Conservation (phyloP, 92 coral and sea anemone species). For the Zoanthus gigantus region DNA sequence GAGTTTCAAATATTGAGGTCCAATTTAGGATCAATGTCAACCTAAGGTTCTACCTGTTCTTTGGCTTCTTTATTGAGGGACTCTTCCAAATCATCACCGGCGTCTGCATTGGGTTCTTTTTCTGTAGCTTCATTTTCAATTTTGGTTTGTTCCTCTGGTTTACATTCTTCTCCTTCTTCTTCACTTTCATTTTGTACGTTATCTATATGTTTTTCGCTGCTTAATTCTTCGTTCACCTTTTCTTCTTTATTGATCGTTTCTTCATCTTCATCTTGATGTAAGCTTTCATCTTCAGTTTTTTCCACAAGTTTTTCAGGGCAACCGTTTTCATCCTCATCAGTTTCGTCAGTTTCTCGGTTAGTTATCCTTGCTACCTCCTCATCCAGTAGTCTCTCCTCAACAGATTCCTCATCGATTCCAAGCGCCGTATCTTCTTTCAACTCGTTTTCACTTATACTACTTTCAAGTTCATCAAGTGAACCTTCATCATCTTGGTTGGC, state of each 20-base stretch:
- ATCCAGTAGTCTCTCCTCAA: background rate
- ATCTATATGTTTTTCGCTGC: no score
- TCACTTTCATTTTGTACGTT: no score
- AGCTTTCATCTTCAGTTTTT: constrained; percentile 6
- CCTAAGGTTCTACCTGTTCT: background rate
- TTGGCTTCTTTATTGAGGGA: background rate
- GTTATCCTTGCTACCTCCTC: background rate
- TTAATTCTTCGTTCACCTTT: background rate
- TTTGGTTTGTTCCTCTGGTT: background rate
- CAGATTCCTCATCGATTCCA: background rate
- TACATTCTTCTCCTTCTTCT: background rate
- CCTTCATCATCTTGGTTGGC: background rate
- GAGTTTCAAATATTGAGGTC: background rate
- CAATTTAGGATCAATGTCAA: background rate
- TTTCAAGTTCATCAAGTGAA: background rate
- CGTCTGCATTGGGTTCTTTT: background rate
- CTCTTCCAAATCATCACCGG: background rate
- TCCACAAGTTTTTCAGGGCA: background rate
- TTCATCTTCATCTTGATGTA: background rate
- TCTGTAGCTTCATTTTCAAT: background rate
- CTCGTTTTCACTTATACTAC: background rate
- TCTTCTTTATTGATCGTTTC: background rate
- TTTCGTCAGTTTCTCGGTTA: background rate
- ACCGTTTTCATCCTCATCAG: background rate
- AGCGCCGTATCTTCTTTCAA: background rate